Evolutionary conservation across 2,888 invertebrate species (phyloP).

Genomic region (Leucophenga montana): DNA sequence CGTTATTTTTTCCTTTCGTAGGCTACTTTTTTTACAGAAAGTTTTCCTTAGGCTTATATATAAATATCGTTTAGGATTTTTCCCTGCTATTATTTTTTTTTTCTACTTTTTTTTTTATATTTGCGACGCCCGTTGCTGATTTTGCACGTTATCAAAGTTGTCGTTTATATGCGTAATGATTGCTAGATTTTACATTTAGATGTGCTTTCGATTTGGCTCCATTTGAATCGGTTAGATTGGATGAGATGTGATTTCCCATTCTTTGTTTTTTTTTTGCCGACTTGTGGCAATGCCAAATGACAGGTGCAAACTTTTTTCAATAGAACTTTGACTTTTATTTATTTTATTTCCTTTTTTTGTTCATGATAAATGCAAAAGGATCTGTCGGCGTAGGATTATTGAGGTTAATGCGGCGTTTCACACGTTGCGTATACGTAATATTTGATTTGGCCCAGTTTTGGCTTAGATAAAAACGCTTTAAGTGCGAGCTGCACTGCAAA

Average conservation of each 20-base stretch:
- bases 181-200: constrained; percentile 9
- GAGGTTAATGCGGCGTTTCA: no score
- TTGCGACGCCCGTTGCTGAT: neutral
- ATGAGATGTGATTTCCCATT: neutral
- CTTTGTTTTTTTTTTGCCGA: neutral
- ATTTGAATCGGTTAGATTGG: neutral
- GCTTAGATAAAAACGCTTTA: no score
- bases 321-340: neutral
- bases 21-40: neutral
- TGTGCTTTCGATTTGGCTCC: neutral
- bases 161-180: constrained; percentile 15
- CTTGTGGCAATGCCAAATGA: neutral
- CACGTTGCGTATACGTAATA: no score
- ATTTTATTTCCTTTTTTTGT: neutral
- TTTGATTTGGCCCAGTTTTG: no score
- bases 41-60: neutral
- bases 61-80: neutral
- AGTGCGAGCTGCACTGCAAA: no score
- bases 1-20: neutral
- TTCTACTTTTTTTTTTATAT: neutral
- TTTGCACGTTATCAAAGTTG: neutral
- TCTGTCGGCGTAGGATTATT: no score
- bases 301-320: neutral
- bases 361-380: no score
- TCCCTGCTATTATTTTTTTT: neutral